Conservation (phyloP, 2,113 vertebrate genomes). For the Capreolus pygargus region DNA sequence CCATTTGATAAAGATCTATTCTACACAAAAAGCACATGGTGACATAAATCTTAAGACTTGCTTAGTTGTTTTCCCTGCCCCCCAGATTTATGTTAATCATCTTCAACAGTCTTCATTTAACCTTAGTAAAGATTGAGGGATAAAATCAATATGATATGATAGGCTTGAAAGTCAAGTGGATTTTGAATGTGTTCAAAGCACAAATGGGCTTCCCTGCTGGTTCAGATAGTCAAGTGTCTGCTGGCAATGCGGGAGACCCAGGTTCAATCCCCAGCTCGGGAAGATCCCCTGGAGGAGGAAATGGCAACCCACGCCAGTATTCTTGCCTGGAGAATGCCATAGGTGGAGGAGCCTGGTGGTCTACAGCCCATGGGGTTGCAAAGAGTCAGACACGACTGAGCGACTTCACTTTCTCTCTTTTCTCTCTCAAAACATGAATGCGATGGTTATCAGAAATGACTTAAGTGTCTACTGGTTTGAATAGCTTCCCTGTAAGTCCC, state of each 20-base stretch:
- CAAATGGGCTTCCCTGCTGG: background rate
- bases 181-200: background rate
- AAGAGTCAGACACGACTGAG: background rate
- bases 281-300: background rate
- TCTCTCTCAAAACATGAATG: fast-evolving
- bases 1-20: background rate
- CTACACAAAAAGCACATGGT: fast-evolving
- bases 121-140: background rate
- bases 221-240: background rate
- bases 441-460: background rate
- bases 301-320: background rate
- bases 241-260: fast-evolving
- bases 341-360: background rate
- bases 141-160: no score
- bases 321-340: background rate
- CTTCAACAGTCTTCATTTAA: background rate
- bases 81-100: background rate
- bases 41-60: background rate
- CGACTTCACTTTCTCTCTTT: background rate
- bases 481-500: background rate
- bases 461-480: background rate
- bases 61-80: background rate
- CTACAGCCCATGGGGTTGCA: background rate
- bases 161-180: no score
- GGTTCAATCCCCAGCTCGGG: background rate